Conservation (phyloP, 2,888 invertebrate genomes). For the Aphidoletes aphidimyza region DNA sequence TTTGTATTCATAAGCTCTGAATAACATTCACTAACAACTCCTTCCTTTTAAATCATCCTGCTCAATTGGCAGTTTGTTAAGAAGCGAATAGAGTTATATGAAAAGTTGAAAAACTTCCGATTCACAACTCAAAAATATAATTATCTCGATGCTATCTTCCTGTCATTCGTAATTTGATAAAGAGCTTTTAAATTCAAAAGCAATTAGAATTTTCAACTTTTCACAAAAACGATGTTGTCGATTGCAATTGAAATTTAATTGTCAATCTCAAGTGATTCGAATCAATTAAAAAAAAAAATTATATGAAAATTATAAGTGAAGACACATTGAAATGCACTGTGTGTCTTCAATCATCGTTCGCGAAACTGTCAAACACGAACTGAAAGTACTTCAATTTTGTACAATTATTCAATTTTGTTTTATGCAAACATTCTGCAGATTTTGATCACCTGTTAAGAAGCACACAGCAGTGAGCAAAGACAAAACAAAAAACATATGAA, state of each 20-base stretch:
- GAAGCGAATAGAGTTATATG: too few relatives aligned
- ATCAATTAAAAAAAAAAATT: not conserved
- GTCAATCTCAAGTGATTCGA: not conserved
- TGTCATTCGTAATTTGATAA: too few relatives aligned
- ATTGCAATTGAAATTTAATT: not conserved
- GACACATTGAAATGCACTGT: too few relatives aligned
- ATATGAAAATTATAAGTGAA: not conserved
- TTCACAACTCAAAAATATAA: too few relatives aligned
- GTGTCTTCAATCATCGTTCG: not conserved
- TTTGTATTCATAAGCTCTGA: too few relatives aligned
- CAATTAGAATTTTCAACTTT: not conserved
- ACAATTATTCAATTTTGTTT: constrained; percentile 1
- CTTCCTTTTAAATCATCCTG: too few relatives aligned
- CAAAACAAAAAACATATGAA: not conserved
- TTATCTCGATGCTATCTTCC: too few relatives aligned
- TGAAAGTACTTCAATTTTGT: not conserved
- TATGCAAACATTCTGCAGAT: not conserved
- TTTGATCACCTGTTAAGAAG: not conserved
- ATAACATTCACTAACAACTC: too few relatives aligned
- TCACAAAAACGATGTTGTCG: not conserved
- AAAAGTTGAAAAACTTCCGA: too few relatives aligned
- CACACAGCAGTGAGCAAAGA: too few relatives aligned
- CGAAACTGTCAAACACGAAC: not conserved
- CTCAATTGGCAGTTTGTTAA: too few relatives aligned
- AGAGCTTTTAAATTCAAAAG: too few relatives aligned